A percentile compares a stretch with the other conserved stretches of the same genome.
These are phyloP conservation scores for Linnaemya tessellans DNA, from an alignment of 2,888 invertebrate genomes.

Conservation along the genomic window DNA sequence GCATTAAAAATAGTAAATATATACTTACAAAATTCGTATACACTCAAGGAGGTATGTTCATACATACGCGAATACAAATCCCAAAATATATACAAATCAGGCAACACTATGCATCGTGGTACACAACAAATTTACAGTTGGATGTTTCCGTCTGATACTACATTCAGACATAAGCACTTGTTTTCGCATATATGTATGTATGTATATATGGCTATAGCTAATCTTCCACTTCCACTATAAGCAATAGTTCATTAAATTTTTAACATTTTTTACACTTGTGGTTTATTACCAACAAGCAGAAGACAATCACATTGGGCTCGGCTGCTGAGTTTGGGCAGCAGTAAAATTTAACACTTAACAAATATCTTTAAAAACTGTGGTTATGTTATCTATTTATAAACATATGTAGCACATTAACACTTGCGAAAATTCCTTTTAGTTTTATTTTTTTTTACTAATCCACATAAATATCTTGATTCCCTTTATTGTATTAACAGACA, in stretches of 20 bases:
- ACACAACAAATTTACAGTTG: constrained; percentile 64
- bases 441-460: not conserved
- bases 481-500: not conserved
- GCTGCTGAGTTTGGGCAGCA: constrained; percentile 20
- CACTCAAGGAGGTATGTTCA: constrained; percentile 12
- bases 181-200: too few species aligned
- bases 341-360: constrained; percentile 6
- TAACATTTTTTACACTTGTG: constrained; percentile 17
- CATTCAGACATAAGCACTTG: too few species aligned
- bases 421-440: not conserved
- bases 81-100: constrained; percentile 29
- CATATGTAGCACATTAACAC: constrained; percentile 10
- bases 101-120: constrained; percentile 53
- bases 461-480: not conserved
- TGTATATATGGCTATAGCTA: not conserved
- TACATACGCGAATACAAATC: constrained; percentile 2
- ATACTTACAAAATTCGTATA: constrained; percentile 44
- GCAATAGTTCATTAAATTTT: constrained; percentile 1
- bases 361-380: constrained; percentile 42
- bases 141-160: constrained; percentile 38
- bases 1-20: not conserved
- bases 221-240: not conserved
- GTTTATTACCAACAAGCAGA: constrained; percentile 18
- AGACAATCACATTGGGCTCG: constrained; percentile 21
- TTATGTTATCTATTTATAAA: constrained; percentile 52